Evolutionary conservation across 2,113 vertebrate species (phyloP).

Genomic region (Nerophis ophidion): DNA sequence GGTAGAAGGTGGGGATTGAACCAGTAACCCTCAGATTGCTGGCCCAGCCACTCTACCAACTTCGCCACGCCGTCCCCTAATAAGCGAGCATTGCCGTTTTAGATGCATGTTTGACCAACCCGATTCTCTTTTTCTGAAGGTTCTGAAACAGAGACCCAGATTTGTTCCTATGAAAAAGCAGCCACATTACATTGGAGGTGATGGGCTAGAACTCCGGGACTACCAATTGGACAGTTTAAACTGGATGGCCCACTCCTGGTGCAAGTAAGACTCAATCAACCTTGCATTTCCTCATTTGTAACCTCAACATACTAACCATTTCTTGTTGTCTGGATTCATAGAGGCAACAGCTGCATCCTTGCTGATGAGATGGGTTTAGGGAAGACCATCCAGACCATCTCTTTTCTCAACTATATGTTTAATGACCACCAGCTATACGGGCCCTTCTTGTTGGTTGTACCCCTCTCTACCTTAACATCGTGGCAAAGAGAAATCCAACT

Average conservation of each 20-base stretch:
- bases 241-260: slow-evolving; percentile 99
- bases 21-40: too few species aligned
- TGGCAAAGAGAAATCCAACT: slow-evolving; percentile 96
- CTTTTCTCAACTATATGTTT: slow-evolving; percentile 92
- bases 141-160: slow-evolving; percentile 91
- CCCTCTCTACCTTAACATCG: slow-evolving; percentile 94
- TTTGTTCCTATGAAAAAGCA: slow-evolving; percentile 95
- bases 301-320: not conserved
- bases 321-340: slow-evolving; percentile 44
- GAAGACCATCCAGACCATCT: slow-evolving; percentile 98
- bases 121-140: slow-evolving; percentile 60
- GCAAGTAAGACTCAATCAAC: slow-evolving; percentile 83
- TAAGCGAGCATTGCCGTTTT: not conserved
- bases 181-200: slow-evolving; percentile 86
- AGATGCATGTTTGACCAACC: not conserved
- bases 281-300: not conserved
- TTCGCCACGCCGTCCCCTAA: too few species aligned
- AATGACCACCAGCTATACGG: slow-evolving; percentile 92
- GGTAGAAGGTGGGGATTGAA: too few species aligned
- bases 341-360: slow-evolving; percentile 95
- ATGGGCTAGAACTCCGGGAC: slow-evolving; percentile 89
- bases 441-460: slow-evolving; percentile 91
- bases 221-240: slow-evolving; percentile 96
- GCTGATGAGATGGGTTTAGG: slow-evolving; percentile 98
- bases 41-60: too few species aligned